Evolutionary conservation across 1,140 invertebrate species (phyloP).

Genomic region (Cotesia chilonis): DNA sequence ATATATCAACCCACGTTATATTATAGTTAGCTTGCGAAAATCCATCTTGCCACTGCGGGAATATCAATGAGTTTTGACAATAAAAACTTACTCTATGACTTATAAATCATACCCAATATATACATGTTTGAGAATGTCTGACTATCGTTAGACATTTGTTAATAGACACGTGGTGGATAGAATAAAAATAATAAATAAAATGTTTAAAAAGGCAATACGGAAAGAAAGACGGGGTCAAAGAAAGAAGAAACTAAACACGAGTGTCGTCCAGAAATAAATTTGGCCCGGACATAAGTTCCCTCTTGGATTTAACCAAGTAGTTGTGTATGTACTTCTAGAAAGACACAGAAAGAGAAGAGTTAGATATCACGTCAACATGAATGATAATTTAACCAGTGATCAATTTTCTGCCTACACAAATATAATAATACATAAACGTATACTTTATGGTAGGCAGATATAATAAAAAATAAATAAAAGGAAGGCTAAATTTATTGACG

Average conservation of each 20-base stretch:
- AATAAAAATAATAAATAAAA: slow-evolving; percentile 1
- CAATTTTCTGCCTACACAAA: too few species aligned
- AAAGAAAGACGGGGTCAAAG: not conserved
- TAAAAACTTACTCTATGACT: slow-evolving; percentile 20
- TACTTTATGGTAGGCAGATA: too few species aligned
- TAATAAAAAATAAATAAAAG: too few species aligned
- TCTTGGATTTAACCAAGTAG: slow-evolving; percentile 2
- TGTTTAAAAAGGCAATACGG: not conserved
- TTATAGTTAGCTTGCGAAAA: slow-evolving; percentile 28
- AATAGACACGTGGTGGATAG: not conserved
- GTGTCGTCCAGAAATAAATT: slow-evolving; percentile 28
- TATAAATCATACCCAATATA: slow-evolving; percentile 24
- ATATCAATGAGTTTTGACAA: slow-evolving; percentile 32
- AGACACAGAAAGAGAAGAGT: not conserved
- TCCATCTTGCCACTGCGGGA: slow-evolving; percentile 25
- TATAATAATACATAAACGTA: too few species aligned
- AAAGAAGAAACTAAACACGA: not conserved
- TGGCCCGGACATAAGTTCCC: slow-evolving; percentile 27
- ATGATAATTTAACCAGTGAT: too few species aligned
- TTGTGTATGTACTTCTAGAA: not conserved
- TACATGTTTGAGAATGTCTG: not conserved
- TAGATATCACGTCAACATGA: not conserved
- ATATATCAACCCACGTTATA: slow-evolving; percentile 10
- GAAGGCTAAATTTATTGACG: too few species aligned
- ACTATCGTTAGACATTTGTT: not conserved